Evolutionary conservation across 2,888 invertebrate species (phyloP).

Genomic region (Agelastica alni): DNA sequence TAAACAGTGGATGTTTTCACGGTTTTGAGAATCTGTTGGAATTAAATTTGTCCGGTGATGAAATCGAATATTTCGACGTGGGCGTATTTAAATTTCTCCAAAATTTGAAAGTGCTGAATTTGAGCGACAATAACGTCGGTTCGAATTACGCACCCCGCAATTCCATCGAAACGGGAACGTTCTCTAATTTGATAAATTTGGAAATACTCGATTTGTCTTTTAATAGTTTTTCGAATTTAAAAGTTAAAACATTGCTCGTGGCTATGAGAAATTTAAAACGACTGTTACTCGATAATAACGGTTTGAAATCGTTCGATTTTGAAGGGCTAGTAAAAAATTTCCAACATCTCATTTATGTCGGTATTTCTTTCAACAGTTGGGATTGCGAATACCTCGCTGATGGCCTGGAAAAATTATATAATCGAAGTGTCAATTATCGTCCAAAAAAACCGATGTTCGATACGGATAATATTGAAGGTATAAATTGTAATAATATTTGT

Average conservation of each 20-base stretch:
- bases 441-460: slow-evolving; percentile 6
- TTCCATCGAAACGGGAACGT: background rate
- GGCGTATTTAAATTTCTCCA: slow-evolving; percentile 3
- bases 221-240: slow-evolving; percentile 4
- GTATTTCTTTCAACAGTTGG: slow-evolving; percentile 18
- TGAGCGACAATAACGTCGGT: slow-evolving; percentile 10
- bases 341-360: slow-evolving; percentile 1
- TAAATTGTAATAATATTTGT: slow-evolving; percentile 21
- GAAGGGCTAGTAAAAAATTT: slow-evolving; percentile 8
- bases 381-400: slow-evolving; percentile 10
- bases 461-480: slow-evolving; percentile 23
- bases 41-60: background rate
- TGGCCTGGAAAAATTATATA: slow-evolving; percentile 8
- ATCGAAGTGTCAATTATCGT: slow-evolving; percentile 5
- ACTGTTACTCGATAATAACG: slow-evolving; percentile 13
- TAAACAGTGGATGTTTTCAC: slow-evolving; percentile 5
- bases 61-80: background rate
- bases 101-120: slow-evolving; percentile 5
- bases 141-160: background rate
- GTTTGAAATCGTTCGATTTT: slow-evolving; percentile 14
- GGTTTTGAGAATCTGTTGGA: background rate
- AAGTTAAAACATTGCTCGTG: slow-evolving; percentile 5
- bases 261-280: slow-evolving; percentile 3
- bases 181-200: slow-evolving; percentile 7
- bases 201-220: slow-evolving; percentile 12